Conservation (phyloP, 2,113 vertebrate genomes). For the zebrafish (Danio rerio) region DNA sequence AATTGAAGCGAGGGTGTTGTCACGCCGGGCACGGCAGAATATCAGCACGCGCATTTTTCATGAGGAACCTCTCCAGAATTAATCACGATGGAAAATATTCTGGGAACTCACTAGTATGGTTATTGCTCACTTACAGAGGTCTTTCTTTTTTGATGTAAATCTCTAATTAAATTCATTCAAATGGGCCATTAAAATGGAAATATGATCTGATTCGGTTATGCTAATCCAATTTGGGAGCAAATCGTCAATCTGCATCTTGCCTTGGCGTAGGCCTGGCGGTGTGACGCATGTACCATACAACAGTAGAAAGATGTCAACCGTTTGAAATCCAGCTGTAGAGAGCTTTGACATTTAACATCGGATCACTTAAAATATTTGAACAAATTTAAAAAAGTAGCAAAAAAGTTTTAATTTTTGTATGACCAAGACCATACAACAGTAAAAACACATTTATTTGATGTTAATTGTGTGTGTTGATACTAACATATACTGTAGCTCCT, state of each 20-base stretch:
- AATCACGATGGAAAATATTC: slow-evolving; percentile 15
- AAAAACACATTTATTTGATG: too few species aligned
- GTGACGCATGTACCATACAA: neutral
- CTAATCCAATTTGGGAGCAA: slow-evolving; percentile 47
- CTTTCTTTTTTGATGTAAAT: slow-evolving; percentile 30
- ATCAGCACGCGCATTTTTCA: slow-evolving; percentile 22
- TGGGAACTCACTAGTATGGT: neutral
- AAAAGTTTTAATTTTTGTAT: too few species aligned
- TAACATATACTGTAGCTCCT: neutral
- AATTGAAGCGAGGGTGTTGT: slow-evolving; percentile 8
- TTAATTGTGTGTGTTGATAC: too few species aligned
- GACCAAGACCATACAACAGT: too few species aligned
- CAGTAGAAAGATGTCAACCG: neutral
- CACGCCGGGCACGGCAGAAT: neutral
- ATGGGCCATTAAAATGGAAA: slow-evolving; percentile 57
- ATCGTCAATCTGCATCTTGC: slow-evolving; percentile 16
- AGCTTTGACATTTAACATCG: neutral
- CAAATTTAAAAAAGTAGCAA: neutral
- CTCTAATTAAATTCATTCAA: slow-evolving; percentile 53
- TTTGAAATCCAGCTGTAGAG: neutral
- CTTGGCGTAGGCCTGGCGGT: neutral
- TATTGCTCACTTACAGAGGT: slow-evolving; percentile 7
- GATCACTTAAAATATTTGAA: neutral
- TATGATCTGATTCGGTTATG: slow-evolving; percentile 54
- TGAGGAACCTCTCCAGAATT: slow-evolving; percentile 26